These are phyloP conservation scores for Scolopax bukidnonensis DNA, from an alignment of 2,797 vertebrate species.

Conservation along the genomic window DNA sequence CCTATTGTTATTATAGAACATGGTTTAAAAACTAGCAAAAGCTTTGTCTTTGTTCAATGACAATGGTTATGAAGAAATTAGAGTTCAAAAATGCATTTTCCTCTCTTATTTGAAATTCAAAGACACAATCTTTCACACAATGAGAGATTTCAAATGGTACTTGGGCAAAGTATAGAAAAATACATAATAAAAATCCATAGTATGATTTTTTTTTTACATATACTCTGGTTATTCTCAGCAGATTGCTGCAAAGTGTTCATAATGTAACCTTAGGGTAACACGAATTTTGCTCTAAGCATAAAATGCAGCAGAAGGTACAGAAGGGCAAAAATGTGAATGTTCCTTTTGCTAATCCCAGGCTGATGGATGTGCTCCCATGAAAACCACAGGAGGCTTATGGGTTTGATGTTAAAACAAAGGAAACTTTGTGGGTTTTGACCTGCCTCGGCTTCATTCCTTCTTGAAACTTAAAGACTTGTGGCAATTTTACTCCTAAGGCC, in stretches of 20 bases:
- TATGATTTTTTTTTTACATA: not conserved
- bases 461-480: not conserved
- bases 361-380: not conserved
- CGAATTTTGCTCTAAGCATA: not conserved
- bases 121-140: not conserved
- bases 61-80: constrained; percentile 1
- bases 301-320: not conserved
- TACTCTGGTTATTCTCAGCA: not conserved
- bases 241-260: not conserved
- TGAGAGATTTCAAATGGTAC: not conserved
- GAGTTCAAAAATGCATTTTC: not conserved
- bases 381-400: not conserved
- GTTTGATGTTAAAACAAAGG: not conserved
- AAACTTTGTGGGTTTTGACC: not conserved
- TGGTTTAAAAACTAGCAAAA: not conserved
- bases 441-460: not conserved
- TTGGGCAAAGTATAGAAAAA: not conserved
- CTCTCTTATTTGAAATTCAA: not conserved
- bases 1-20: not conserved
- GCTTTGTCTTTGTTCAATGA: constrained; percentile 20
- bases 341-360: not conserved
- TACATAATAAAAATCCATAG: not conserved
- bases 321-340: not conserved
- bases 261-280: not conserved
- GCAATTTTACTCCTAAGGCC: not conserved